Base-by-base conservation (phyloP, 1,140 invertebrate species). In the Dreissena polymorpha region DNA sequence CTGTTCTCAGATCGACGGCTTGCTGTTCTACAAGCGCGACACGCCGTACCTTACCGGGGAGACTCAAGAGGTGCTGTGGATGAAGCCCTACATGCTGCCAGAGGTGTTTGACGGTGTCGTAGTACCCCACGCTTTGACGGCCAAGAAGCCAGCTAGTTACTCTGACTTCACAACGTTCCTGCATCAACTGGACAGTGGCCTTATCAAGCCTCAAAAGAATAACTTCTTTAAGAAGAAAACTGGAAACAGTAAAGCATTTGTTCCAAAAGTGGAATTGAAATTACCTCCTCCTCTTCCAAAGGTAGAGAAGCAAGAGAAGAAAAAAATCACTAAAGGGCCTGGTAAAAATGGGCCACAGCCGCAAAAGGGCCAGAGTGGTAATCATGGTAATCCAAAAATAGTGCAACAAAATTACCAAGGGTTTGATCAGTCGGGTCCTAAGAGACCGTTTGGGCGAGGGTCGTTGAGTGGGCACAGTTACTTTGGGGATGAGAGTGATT, bases 81-180 rank as follows among this genome's bases (percentile, higher is more conserved):
- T 71, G 14, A 87, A 87, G 25, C 83, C 84, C 18, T 86, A 87
- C 67, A 87, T 87, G 80, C 50, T 87, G 21, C 79, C 76, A 50
- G 86, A 87, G 39, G 21, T 86, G 13, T 70, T 87, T 27, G 21
- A 70, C 10, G 69, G 68, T n/a, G 68, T 82, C 16, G 70, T 71
- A 16, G 60, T 82, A 10, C 79, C 79, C 18, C 73, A 74, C 23
- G 71, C 23, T 57, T 75, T n/a, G 51, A 79, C 71, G 73, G 76
- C 23, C 53, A 75, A 85, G 39, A 82, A 71, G 67, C 76, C 69
- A 60, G 67, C 74, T 21, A 67, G n/a, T 23, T 69, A 83, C 39
- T 84, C 63, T 12, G 67, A 76, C 23, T 86, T 80, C 71, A 70
- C 81, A 16, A 49, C 69, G 29, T 85, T 86, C 67, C 29, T 83